Evolutionary conservation across 2,113 vertebrate species (phyloP).

Genomic region (Spheniscus mendiculus): DNA sequence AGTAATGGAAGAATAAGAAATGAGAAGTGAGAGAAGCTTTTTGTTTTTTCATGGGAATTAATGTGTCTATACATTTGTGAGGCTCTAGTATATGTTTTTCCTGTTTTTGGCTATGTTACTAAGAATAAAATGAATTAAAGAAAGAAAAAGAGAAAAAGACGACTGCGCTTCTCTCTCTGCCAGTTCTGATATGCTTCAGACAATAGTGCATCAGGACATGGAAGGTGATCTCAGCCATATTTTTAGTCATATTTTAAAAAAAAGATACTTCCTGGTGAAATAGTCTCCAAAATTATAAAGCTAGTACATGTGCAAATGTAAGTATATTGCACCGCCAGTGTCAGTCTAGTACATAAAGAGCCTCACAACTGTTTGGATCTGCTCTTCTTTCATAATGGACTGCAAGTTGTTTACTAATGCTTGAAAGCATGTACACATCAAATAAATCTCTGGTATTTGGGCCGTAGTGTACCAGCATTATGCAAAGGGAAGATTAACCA

Average conservation of each 20-base stretch:
- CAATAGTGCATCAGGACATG: background rate
- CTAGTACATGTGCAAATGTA: background rate
- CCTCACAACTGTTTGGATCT: slow-evolving; percentile 7
- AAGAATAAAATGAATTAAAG: background rate
- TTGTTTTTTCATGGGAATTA: background rate
- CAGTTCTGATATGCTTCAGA: background rate
- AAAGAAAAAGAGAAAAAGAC: background rate
- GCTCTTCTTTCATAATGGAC: slow-evolving; percentile 66
- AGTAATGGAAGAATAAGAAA: background rate
- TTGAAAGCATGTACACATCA: slow-evolving; percentile 67
- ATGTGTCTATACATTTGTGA: background rate
- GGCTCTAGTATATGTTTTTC: background rate
- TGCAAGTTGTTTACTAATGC: slow-evolving; percentile 61
- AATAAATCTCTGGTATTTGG: slow-evolving; percentile 67
- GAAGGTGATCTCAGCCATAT: background rate
- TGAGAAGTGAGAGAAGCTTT: background rate
- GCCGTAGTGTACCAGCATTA: slow-evolving; percentile 65
- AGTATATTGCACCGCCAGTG: background rate
- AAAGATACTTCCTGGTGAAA: background rate
- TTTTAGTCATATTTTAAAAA: background rate
- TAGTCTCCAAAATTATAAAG: background rate
- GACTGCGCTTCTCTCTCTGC: background rate
- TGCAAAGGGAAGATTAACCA: slow-evolving; percentile 61
- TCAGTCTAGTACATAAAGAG: background rate
- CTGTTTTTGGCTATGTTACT: background rate